These are phyloP conservation scores for Patella depressa DNA, from an alignment of 2,888 invertebrate genomes.

Conservation along the genomic window DNA sequence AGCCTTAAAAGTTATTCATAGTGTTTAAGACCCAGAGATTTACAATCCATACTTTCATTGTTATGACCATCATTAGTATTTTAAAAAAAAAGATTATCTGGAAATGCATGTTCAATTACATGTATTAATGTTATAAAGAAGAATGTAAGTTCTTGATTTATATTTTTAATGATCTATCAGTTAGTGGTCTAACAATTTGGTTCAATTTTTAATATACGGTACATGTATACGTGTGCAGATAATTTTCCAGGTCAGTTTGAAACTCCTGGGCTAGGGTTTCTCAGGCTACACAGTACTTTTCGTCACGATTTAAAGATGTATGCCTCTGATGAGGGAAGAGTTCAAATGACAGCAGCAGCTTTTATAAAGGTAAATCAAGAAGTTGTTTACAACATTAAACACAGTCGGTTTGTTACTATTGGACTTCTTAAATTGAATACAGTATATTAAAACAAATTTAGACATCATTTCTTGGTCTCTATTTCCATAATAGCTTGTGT, in stretches of 20 bases:
- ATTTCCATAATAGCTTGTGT: background rate
- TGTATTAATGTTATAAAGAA: too few species aligned
- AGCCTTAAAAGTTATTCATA: too few species aligned
- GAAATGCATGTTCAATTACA: too few species aligned
- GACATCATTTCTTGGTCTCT: background rate
- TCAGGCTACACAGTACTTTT: conserved; percentile 96
- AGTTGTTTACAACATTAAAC: background rate
- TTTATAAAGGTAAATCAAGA: conserved; percentile 84
- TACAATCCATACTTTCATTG: too few species aligned
- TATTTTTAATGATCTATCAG: too few species aligned
- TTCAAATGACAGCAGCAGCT: conserved; percentile 99
- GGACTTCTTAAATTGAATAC: background rate
- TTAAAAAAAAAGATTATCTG: too few species aligned
- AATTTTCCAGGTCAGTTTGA: conserved; percentile 80
- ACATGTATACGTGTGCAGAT: background rate
- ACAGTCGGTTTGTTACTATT: background rate
- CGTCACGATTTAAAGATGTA: conserved; percentile 99
- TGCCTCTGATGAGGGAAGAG: conserved; percentile 98
- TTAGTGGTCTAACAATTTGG: too few species aligned
- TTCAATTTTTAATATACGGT: too few species aligned
- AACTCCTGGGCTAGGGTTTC: conserved; percentile 94
- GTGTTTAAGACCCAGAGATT: too few species aligned
- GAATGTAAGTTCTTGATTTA: too few species aligned
- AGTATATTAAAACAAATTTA: background rate
- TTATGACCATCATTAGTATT: too few species aligned